These are phyloP conservation scores for Phoxinus dragarum DNA, from an alignment of 2,797 vertebrate genomes.

Conservation along the genomic window DNA sequence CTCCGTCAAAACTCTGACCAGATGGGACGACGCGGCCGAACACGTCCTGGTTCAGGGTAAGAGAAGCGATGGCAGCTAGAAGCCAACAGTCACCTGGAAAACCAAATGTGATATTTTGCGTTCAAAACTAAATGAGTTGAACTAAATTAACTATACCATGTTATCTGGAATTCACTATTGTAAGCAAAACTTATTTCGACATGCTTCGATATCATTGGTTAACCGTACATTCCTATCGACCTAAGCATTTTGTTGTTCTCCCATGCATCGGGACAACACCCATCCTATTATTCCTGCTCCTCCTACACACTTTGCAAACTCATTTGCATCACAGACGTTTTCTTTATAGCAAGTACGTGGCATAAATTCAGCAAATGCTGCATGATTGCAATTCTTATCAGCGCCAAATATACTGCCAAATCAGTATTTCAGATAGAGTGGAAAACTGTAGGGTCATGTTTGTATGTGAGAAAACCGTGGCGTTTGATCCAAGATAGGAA, in stretches of 20 bases:
- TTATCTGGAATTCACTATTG: neutral
- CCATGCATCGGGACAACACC: neutral
- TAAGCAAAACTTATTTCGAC: neutral
- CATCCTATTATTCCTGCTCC: neutral
- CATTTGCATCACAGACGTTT: neutral
- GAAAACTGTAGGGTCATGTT: neutral
- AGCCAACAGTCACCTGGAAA: slow-evolving; percentile 86
- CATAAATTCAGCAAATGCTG: neutral
- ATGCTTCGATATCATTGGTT: neutral
- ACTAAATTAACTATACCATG: neutral
- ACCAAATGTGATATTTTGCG: neutral
- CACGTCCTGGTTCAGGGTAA: slow-evolving; percentile 86
- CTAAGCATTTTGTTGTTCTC: neutral
- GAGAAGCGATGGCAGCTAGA: slow-evolving; percentile 87
- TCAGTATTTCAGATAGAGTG: neutral
- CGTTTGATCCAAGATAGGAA: neutral
- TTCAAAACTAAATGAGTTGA: neutral
- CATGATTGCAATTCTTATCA: neutral
- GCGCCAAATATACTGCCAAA: neutral
- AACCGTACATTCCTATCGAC: neutral
- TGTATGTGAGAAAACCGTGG: neutral
- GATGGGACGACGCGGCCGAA: slow-evolving; percentile 83
- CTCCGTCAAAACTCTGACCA: slow-evolving; percentile 84
- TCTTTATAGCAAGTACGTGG: neutral
- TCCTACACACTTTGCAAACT: neutral